Conservation (phyloP, 2,888 invertebrate genomes). For the Limnephilus rhombicus region DNA sequence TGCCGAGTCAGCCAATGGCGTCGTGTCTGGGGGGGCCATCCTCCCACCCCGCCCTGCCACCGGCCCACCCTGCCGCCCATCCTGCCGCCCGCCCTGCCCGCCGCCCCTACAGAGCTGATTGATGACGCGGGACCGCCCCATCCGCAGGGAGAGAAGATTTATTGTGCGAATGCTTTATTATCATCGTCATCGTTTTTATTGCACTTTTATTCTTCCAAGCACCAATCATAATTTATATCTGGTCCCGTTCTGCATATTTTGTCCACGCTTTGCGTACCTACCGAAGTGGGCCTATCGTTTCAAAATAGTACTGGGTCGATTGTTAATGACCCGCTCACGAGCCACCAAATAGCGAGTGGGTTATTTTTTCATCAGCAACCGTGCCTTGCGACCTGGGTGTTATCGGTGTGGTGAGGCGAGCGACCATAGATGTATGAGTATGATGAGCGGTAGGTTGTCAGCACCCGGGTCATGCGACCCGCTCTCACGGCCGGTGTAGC, state of each 20-base stretch:
- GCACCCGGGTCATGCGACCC: too few relatives aligned
- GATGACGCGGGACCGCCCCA: slow-evolving; percentile 72
- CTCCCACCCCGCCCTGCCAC: slow-evolving; percentile 71
- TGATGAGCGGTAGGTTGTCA: too few relatives aligned
- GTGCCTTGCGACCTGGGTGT: too few relatives aligned
- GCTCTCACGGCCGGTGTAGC: too few relatives aligned
- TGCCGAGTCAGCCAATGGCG: slow-evolving; percentile 75
- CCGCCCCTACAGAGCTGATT: slow-evolving; percentile 66
- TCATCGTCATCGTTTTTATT: slow-evolving; percentile 35
- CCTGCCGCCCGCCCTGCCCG: slow-evolving; percentile 68
- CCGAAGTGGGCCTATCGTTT: not conserved
- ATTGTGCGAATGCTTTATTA: slow-evolving; percentile 51
- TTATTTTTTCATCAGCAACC: too few relatives aligned
- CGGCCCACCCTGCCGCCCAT: slow-evolving; percentile 69
- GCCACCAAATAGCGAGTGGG: too few relatives aligned
- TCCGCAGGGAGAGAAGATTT: slow-evolving; percentile 67
- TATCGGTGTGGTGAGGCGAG: too few relatives aligned
- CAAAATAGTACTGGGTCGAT: not conserved
- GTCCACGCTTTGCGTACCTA: not conserved
- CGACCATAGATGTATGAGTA: too few relatives aligned
- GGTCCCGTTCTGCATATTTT: not conserved
- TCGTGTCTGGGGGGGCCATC: slow-evolving; percentile 67
- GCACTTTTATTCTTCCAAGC: not conserved
- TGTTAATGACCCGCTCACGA: too few relatives aligned
- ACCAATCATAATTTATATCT: not conserved